phyloP scores from a whole-genome alignment of 2,113 vertebrate genomes.

The Silurus glanis region DNA sequence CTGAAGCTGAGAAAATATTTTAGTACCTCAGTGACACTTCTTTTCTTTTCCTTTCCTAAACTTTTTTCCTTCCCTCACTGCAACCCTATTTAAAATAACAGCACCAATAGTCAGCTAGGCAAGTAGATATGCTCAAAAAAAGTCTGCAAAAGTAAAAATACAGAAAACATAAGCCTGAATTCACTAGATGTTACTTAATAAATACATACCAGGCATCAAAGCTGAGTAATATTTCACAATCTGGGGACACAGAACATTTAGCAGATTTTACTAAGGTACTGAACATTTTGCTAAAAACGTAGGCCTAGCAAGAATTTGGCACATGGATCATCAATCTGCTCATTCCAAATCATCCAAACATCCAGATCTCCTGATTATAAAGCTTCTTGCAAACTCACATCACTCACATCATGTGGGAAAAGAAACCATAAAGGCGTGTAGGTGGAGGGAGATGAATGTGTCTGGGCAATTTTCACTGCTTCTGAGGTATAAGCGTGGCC shows the following conservation, averaged over 20 bases:
- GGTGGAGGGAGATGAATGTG: background rate
- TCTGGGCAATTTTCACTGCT: background rate
- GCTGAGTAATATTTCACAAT: slow-evolving; percentile 4
- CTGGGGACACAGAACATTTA: slow-evolving; percentile 20
- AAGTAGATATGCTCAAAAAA: background rate
- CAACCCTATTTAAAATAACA: background rate
- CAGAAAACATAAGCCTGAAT: background rate
- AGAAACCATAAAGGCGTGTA: background rate
- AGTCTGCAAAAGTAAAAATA: background rate
- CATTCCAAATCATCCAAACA: background rate
- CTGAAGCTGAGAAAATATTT: background rate
- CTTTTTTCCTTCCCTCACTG: background rate
- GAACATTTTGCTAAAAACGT: background rate
- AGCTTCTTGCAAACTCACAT: background rate
- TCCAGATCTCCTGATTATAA: background rate
- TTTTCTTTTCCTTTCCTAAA: background rate
- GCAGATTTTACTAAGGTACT: slow-evolving; percentile 20
- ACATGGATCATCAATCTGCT: slow-evolving; percentile 19
- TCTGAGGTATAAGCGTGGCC: background rate
- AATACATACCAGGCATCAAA: background rate
- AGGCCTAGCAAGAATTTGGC: background rate
- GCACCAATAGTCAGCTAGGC: background rate
- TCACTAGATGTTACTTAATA: background rate
- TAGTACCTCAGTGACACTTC: background rate
- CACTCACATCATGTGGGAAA: background rate